Evolutionary conservation across 2,797 vertebrate genomes (phyloP), one percentile per base, ranked within the genome.

Genomic region (Acanthopagrus latus): DNA sequence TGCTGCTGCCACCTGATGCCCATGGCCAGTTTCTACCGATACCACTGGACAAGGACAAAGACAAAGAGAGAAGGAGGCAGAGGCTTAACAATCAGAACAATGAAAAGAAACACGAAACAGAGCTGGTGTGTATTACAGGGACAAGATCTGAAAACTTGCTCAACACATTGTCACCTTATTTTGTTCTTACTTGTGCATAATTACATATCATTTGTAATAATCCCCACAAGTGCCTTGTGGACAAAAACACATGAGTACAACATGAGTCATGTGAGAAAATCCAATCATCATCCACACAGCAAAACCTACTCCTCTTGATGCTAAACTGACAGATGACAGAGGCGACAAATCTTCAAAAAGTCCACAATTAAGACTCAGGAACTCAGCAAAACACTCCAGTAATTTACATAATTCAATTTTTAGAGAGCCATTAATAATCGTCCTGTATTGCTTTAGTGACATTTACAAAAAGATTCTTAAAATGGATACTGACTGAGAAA

Each of bases 1-100:
- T 99, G 87, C 98, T 99, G 96, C 98, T 99, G 89, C 98, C 98
- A 0, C 98, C 98, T 0, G 98, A 99, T 0, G 98, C 98, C 98
- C 98, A 99, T 0, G 98, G 98, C 98, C 98, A 99, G 87, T 99
- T 99, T 69, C 97, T 96, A 59, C 98, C 98, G 0, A 99, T 96
- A 3, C 98, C 98, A 74, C 98, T 99, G 86, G 5, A 27, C 27
- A 27, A 27, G 84, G 5, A 64, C 12, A 16, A 2, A 70, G 55
- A 78, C 18, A 70, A 20, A 64, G 21, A 57, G 18, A 78, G 48
- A 69, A 18, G 12, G 46, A 60, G 43, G 50, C 16, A 16, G 9
- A 60, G 2, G 41, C 10, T 41, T 13, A 21, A 21, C 13, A 25
- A 20, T 43, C 6, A 25, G 1, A 27, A 20, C 21, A 25, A 23